Percentiles rank a stretch among this genome's conserved stretches.
phyloP scores from a whole-genome alignment of 2,113 vertebrate genomes.

The Ictidomys tridecemlineatus region DNA sequence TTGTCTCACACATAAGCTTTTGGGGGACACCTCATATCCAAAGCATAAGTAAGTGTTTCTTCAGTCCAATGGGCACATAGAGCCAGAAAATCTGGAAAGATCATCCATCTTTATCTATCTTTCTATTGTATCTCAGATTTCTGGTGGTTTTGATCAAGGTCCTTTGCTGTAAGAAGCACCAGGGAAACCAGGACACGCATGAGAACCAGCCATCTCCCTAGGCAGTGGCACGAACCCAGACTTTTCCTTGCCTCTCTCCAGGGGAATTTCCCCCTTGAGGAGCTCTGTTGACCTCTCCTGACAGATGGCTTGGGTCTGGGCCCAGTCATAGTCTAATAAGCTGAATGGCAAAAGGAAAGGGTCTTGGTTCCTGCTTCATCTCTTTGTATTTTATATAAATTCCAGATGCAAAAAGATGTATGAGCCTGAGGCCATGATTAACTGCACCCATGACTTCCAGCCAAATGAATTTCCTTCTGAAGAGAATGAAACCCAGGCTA shows the following conservation, averaged over 20 bases:
- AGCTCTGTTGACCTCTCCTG: not conserved
- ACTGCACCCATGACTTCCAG: not conserved
- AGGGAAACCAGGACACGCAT: not conserved
- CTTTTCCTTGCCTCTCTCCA: not conserved
- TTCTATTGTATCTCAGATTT: not conserved
- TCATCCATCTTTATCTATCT: not conserved
- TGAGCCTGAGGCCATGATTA: not conserved
- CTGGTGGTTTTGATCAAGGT: not conserved
- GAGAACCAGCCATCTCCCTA: not conserved
- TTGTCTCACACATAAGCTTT: too few species aligned
- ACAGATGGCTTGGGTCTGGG: not conserved
- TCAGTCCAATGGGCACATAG: not conserved
- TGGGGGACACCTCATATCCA: too few species aligned
- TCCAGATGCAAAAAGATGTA: not conserved
- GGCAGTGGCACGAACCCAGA: not conserved
- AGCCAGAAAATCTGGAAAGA: not conserved
- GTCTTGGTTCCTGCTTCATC: not conserved
- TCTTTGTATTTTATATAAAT: not conserved
- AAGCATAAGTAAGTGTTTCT: not conserved
- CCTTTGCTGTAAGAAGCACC: not conserved
- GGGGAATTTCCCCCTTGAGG: not conserved
- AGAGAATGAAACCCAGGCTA: not conserved
- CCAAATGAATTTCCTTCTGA: slow-evolving; percentile 11
- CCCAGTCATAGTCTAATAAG: not conserved
- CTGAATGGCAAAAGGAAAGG: not conserved